Evolutionary conservation across 2,797 vertebrate species (phyloP), one percentile per base, ranked within the genome.

Genomic region (Notolepis coatsorum): DNA sequence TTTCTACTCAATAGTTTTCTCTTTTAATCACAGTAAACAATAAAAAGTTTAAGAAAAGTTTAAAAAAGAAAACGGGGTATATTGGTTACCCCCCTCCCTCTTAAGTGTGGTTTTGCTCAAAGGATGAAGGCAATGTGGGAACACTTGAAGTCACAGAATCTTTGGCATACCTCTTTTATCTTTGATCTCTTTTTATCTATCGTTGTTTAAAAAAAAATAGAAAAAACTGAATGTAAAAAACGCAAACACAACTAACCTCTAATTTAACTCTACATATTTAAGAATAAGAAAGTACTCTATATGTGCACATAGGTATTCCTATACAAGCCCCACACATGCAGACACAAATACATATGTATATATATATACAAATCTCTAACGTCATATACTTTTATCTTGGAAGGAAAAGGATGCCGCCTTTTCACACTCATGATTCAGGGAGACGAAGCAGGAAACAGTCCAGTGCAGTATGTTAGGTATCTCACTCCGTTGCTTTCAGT

Each of bases 361-460:
- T 92, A 92, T 68, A 82, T 61, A 92, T 91, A 92, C 63, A 80
- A 75, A 84, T 88, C 82, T 91, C 82, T 92, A 91, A 89, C 80
- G 87, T 91, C 80, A 75, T 87, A 87, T 81, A 85, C 84, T 89
- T 65, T 81, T 86, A 86, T 89, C 79, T 88, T 81, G 81, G 80
- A 27, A 74, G 87, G 90, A 90, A 90, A 79, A 89, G 88, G 91
- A 82, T 33, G 87, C 63, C n/a, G 80, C 82, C 85, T 92, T 85
- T 88, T 91, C 84, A 66, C 86, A 33, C 68, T 64, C 79, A 84
- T 83, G 82, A 92, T 92, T 93, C 91, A 93, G 92, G 92, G 91
- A 93, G 84, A 86, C 85, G 77, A 73, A n/a, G 73, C 80, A 80
- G 74, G 82, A 37, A 24, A 71, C 23, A 80, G 87, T 91, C 85